phyloP scores from a whole-genome alignment of 2,113 vertebrate species.

The Orthonyx spaldingii region DNA sequence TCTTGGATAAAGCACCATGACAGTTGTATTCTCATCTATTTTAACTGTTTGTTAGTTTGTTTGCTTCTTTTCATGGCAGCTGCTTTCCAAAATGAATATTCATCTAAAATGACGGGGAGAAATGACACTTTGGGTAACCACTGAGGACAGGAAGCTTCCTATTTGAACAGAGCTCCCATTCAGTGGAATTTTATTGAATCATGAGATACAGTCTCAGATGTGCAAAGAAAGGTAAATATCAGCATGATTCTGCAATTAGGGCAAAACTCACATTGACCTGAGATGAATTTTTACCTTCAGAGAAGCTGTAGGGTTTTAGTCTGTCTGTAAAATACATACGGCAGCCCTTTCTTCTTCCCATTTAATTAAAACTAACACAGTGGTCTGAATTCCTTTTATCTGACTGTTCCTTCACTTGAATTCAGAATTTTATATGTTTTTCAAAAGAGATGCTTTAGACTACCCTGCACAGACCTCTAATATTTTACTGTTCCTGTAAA shows the following conservation, averaged over 20 bases:
- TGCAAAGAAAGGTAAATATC: background rate
- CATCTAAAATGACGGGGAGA: background rate
- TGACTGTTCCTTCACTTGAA: background rate
- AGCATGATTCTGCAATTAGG: background rate
- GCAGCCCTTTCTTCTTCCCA: background rate
- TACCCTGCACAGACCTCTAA: background rate
- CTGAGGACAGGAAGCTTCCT: background rate
- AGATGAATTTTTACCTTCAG: background rate
- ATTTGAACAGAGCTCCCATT: background rate
- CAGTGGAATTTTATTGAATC: background rate
- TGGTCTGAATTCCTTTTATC: background rate
- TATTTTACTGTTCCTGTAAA: background rate
- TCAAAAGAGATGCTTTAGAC: background rate
- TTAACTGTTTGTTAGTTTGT: background rate
- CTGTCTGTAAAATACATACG: background rate
- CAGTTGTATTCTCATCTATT: background rate
- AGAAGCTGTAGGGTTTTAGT: background rate
- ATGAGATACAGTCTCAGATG: background rate
- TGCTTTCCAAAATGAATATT: background rate
- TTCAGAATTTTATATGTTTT: background rate
- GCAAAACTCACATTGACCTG: background rate
- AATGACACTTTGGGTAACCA: background rate
- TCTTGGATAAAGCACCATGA: background rate
- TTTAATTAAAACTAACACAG: background rate
- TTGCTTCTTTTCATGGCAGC: background rate